phyloP scores from a whole-genome alignment of 2,797 vertebrate species.

The Poeciliopsis turneri region DNA sequence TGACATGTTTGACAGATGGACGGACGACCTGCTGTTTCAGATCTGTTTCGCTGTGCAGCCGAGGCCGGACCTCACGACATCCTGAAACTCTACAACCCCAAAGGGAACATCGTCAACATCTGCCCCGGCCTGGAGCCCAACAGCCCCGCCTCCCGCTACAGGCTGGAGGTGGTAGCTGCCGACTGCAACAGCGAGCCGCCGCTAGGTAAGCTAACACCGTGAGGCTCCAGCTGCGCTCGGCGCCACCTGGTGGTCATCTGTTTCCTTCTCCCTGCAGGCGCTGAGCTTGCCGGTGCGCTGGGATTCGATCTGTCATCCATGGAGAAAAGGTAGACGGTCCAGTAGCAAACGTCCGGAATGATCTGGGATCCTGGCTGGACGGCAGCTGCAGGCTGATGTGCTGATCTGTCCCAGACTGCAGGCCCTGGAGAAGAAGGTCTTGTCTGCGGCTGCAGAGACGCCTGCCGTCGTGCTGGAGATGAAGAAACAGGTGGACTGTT shows the following conservation, averaged over 20 bases:
- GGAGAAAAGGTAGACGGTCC: slow-evolving; percentile 79
- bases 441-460: slow-evolving; percentile 72
- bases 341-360: neutral
- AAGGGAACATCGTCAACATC: slow-evolving; percentile 85
- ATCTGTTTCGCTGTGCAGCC: slow-evolving; percentile 82
- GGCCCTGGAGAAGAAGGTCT: slow-evolving; percentile 81
- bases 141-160: slow-evolving; percentile 72
- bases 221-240: neutral
- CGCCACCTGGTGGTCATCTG: neutral
- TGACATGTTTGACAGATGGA: too few species aligned
- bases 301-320: slow-evolving; percentile 82
- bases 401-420: slow-evolving; percentile 71
- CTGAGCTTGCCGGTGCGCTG: slow-evolving; percentile 72
- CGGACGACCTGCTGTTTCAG: slow-evolving; percentile 36
- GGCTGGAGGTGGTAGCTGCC: slow-evolving; percentile 83
- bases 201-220: slow-evolving; percentile 68
- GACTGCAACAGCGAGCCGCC: slow-evolving; percentile 81
- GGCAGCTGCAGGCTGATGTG: neutral
- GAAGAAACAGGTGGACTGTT: slow-evolving; percentile 84
- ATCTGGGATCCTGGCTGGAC: neutral
- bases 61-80: slow-evolving; percentile 84
- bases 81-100: slow-evolving; percentile 84
- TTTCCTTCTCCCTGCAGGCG: slow-evolving; percentile 56
- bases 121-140: slow-evolving; percentile 79
- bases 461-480: slow-evolving; percentile 81